These are phyloP conservation scores for Benitochromis conjunctus DNA, from an alignment of 2,113 vertebrate species.

Conservation along the genomic window DNA sequence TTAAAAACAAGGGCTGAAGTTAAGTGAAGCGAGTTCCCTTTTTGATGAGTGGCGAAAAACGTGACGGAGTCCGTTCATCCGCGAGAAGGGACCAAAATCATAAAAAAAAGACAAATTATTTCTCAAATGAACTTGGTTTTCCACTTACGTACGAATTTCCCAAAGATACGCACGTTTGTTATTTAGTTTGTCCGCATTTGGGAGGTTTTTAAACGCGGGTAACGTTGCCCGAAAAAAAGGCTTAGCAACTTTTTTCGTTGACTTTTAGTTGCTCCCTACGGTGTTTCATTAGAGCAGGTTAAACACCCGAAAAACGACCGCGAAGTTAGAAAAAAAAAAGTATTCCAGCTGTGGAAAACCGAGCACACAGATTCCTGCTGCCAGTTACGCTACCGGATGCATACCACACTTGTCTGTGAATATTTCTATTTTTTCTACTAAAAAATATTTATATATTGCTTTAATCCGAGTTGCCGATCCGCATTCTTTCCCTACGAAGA, in stretches of 20 bases:
- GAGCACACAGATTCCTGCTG: conserved; percentile 2
- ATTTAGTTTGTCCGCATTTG: conserved; percentile 17
- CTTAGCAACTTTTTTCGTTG: conserved; percentile 6
- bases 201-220: neutral
- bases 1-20: conserved; percentile 10
- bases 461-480: neutral
- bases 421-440: neutral
- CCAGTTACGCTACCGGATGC: neutral
- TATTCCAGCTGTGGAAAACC: conserved; percentile 56
- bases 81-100: neutral
- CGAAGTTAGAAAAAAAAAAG: conserved; percentile 55
- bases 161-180: neutral
- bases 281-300: conserved; percentile 21
- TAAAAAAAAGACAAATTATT: neutral
- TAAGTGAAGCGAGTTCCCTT: conserved; percentile 56
- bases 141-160: neutral
- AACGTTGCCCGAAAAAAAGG: neutral
- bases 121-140: neutral
- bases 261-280: neutral
- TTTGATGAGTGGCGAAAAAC: conserved; percentile 20
- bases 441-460: neutral
- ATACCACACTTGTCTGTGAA: neutral
- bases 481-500: conserved; percentile 42
- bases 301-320: conserved; percentile 10
- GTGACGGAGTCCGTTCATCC: conserved; percentile 33